Evolutionary conservation across 2,797 vertebrate species (phyloP), one percentile per base, ranked within the genome.

Genomic region (Gouania willdenowi): DNA sequence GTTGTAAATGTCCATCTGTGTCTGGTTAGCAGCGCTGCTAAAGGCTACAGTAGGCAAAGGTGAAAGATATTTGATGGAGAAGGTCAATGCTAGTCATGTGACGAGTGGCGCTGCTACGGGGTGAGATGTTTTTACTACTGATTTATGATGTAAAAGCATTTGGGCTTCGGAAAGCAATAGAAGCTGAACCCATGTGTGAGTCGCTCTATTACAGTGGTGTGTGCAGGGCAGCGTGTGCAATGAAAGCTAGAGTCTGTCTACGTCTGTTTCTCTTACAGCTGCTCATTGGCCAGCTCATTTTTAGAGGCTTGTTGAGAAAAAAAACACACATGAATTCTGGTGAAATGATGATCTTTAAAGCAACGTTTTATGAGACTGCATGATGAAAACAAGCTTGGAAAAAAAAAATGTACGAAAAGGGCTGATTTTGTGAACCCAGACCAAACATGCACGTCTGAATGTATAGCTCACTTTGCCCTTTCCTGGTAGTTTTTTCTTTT

Each of bases 1-100:
- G 73, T 69, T 66, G 51, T 71, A 72, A 66, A 65, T 43, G 59
- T 75, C 65, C 82, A 84, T 83, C 72, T 84, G 76, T 35, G 30
- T 67, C 72, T 83, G 75, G 72, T 83, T 84, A 81, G 65, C 67
- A 53, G 51, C n/a, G 3, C 34, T 28, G 71, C 76, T 74, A 73
- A 75, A 67, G 58, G 74, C 74, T 80, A 73, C 74, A 74, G 78
- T 75, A 77, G 78, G 53, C 59, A 32, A 40, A 73, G 57, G 64
- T 73, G 71, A 70, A 67, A 75, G 70, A 75, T 65, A 48, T 78
- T 73, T 77, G 68, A 77, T 56, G 75, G 64, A 68, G 59, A 66
- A 69, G 81, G 79, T 77, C 69, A 75, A 36, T 66, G 62, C 57
- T 36, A 68, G 73, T 72, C 73, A 79, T 71, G 78, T 79, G 78